Conservation (phyloP, 2,888 invertebrate species). For the Caenorhabditis macrosperma region DNA sequence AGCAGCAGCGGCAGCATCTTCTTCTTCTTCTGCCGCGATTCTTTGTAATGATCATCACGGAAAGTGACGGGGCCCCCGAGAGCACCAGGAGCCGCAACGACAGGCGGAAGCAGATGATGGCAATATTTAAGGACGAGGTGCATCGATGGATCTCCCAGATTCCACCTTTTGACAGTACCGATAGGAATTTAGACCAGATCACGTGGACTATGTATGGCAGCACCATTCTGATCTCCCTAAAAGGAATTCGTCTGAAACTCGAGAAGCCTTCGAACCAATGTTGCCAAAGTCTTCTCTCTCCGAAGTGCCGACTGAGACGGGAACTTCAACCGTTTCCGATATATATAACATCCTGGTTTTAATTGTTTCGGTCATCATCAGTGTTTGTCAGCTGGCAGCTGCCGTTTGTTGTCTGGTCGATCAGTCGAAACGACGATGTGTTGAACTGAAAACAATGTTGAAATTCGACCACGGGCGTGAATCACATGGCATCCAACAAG, state of each 20-base stretch:
- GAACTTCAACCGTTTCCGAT: no score
- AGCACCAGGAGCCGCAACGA: neutral
- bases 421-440: conserved; percentile 3
- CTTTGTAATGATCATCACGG: conserved; percentile 30
- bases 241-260: no score
- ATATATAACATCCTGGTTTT: neutral
- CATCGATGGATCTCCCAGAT: no score
- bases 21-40: conserved; percentile 1
- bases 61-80: neutral
- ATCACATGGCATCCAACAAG: neutral
- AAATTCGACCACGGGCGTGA: neutral
- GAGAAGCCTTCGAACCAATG: no score
- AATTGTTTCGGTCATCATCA: conserved; percentile 29
- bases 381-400: conserved; percentile 22
- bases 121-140: no score
- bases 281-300: no score
- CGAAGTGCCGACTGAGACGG: no score
- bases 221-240: no score
- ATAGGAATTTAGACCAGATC: no score
- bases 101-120: neutral
- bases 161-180: no score
- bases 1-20: no score
- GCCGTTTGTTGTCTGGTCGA: conserved; percentile 30
- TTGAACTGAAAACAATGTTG: conserved; percentile 15
- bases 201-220: no score